Evolutionary conservation across 1,140 invertebrate species (phyloP).

Genomic region (Littorina saxatilis): DNA sequence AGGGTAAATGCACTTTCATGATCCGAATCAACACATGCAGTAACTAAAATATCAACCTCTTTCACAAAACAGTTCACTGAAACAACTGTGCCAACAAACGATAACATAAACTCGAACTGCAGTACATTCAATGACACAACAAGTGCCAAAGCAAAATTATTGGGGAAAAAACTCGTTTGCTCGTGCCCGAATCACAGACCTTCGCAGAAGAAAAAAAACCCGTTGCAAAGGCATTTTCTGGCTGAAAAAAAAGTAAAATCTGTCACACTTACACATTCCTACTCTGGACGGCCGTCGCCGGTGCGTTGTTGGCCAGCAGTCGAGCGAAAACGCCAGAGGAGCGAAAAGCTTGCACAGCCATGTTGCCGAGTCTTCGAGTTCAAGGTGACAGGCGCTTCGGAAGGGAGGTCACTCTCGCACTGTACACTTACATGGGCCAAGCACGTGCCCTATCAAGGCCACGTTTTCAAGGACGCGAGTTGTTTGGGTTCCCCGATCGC

Average conservation of each 20-base stretch:
- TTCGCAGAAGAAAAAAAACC: neutral
- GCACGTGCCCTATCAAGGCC: neutral
- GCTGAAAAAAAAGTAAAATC: neutral
- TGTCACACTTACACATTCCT: constrained; percentile 9
- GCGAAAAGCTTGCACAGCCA: constrained; percentile 23
- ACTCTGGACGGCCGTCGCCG: neutral
- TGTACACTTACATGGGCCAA: neutral
- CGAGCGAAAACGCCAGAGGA: neutral
- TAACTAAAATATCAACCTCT: too few species aligned
- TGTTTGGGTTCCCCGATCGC: too few species aligned
- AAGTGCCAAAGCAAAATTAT: too few species aligned
- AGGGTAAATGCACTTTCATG: too few species aligned
- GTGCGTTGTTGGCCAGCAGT: neutral
- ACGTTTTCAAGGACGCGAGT: too few species aligned
- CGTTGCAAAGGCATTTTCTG: neutral
- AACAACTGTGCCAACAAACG: too few species aligned
- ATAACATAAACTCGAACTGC: neutral
- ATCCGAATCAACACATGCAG: too few species aligned
- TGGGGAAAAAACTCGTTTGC: neutral
- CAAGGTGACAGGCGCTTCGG: neutral
- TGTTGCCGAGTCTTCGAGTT: constrained; percentile 10
- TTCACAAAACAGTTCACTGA: too few species aligned
- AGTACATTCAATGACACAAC: neutral
- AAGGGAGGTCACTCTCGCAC: neutral
- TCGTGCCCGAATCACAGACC: too few species aligned